Evolutionary conservation across 2,797 vertebrate species (phyloP), one percentile per base, ranked within the genome.

Genomic region (Channallabes apus): DNA sequence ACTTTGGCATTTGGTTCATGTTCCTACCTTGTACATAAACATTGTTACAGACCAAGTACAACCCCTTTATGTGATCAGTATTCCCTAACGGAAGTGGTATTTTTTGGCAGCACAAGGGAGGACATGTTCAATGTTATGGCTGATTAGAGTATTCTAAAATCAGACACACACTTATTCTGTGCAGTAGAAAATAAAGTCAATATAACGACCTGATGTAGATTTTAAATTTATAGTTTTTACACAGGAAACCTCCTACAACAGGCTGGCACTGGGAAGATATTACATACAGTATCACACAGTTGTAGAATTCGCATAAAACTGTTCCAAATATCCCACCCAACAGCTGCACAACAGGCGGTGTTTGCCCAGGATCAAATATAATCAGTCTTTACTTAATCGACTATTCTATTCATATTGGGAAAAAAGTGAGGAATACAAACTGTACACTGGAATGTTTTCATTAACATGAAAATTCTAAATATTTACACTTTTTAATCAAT

Each of bases 331-430:
- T 91, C 85, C 86, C 82, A 88, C 88, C 82, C 86, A 91, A 90
- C 93, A 94, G 94, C 93, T 94, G 94, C 91, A 84, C 18, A 85
- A 69, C 82, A 87, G 82, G 51, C 56, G n/a, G 17, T 35, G n/a
- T 54, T 24, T 64, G 67, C 69, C 79, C 58, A 65, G 32, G 32
- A 78, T 29, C 46, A 75, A 84, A 82, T 79, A 78, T 82, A 86
- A 85, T 86, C 54, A 80, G 35, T 68, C 77, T 17, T 71, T n/a
- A 29, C 14, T 41, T 54, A 64, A 79, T 79, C 67, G 64, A 73
- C 56, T 82, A 38, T 59, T 71, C 46, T 41, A 38, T n/a, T 35
- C 6, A 8, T 71, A 18, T 18, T 51, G 1, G 8, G 4, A 1
- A 11, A 65, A 38, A 65, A 46, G 29, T 38, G 38, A 51, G 65